Evolutionary conservation across 2,888 invertebrate genomes (phyloP).

Genomic region (Tetragonula carbonaria): DNA sequence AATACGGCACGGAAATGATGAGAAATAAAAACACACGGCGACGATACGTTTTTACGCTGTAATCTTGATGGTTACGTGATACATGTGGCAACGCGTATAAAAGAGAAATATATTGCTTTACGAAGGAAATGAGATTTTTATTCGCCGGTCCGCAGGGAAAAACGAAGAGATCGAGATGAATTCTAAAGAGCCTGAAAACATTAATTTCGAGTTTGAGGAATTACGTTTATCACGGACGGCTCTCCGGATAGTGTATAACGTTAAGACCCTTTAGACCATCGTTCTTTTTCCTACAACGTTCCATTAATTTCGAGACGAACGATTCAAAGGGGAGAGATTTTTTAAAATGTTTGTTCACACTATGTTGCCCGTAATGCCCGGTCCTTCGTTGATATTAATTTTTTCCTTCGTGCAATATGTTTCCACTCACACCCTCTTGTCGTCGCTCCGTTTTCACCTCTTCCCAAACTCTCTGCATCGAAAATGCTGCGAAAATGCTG

Average conservation of each 20-base stretch:
- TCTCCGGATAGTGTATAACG: background rate
- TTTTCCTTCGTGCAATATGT: background rate
- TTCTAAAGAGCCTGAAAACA: constrained; percentile 28
- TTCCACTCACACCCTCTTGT: background rate
- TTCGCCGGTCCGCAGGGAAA: background rate
- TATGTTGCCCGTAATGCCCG: background rate
- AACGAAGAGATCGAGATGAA: constrained; percentile 9
- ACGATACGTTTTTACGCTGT: constrained; percentile 58
- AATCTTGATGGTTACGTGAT: constrained; percentile 58
- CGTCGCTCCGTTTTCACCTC: background rate
- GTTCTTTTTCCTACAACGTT: background rate
- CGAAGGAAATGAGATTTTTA: constrained; percentile 48
- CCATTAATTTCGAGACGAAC: constrained; percentile 11
- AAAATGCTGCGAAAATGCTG: constrained; percentile 5
- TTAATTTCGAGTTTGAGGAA: constrained; percentile 23
- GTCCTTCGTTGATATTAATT: background rate
- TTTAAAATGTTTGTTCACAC: background rate
- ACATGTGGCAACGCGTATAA: constrained; percentile 27
- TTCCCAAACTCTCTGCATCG: background rate
- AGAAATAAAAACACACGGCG: constrained; percentile 48
- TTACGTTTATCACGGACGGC: constrained; percentile 16
- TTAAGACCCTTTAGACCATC: background rate
- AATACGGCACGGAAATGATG: constrained; percentile 55
- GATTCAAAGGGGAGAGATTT: background rate
- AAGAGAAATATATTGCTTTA: constrained; percentile 43